Evolutionary conservation across 2,888 invertebrate genomes (phyloP), one percentile per base, ranked within the genome.

Genomic region (Diachrysia chrysitis): DNA sequence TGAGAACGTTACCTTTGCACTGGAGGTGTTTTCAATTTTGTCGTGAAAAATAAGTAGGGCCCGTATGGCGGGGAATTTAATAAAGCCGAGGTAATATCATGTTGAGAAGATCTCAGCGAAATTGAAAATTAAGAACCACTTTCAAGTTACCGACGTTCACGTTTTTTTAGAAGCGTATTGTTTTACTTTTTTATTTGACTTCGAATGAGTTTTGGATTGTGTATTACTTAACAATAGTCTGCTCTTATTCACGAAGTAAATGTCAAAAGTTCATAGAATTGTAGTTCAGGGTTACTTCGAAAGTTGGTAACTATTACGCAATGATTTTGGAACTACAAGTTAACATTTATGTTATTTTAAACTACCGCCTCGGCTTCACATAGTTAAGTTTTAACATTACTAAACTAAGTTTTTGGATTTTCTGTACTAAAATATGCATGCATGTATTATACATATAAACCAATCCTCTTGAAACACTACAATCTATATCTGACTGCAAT

Each of bases 11-110:
- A 89, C 89, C 86, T 86, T 86, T 87, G 79, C n/a, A n/a, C 78
- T 79, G 78, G 82, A 89, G 89, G 89, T 90, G 90, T 91, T 91
- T 92, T 89, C 92, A 92, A 93, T 93, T 92, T 91, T 86, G 89
- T 89, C 91, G 88, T 87, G 88, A 89, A 90, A 91, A 89, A 90
- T 91, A 89, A 89, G 84, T 84, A 84, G 76, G 79, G 76, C 71
- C 81, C 83, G 85, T 85, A 86, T 86, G 85, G 82, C 79, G 74
- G 76, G 80, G 87, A 90, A 90, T 92, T 91, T 92, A 92, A 93
- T 93, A 92, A 92, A 91, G 85, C 81, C 84, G 73, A 70, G 78
- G 88, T 87, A 89, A 91, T 90, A 90, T 89, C 83, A 76, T 77
- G 85, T 85, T 84, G 85, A 85, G 79, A 75, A 87, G 85, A 87